phyloP scores from a whole-genome alignment of 2,113 vertebrate genomes.

The Bucco capensis region DNA sequence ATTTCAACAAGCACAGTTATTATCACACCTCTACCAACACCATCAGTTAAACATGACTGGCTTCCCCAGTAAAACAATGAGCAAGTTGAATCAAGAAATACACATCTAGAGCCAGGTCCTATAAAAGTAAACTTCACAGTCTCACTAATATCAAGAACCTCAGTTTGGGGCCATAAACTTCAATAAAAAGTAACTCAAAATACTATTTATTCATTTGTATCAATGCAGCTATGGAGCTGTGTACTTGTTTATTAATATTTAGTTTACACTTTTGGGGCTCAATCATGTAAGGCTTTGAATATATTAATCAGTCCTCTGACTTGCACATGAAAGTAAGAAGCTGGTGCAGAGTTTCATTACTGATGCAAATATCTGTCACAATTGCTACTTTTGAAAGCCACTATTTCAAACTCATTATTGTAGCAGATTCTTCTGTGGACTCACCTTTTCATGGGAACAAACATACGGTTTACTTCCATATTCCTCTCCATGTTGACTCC shows the following conservation, averaged over 20 bases:
- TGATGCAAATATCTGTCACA: background rate
- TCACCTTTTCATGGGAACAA: background rate
- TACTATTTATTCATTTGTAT: background rate
- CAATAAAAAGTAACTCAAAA: background rate
- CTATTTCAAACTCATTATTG: background rate
- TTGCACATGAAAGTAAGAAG: background rate
- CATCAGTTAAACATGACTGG: background rate
- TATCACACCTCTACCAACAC: background rate
- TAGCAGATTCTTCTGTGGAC: background rate
- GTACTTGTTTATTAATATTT: background rate
- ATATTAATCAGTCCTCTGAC: background rate
- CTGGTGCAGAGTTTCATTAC: background rate
- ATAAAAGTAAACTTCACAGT: background rate
- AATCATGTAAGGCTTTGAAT: background rate
- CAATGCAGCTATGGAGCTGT: background rate
- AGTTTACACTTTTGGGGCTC: background rate
- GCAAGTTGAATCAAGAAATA: background rate
- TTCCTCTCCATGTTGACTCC: constrained; percentile 27
- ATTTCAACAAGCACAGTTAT: background rate
- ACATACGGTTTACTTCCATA: constrained; percentile 47
- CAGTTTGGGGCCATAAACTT: background rate
- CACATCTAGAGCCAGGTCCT: background rate
- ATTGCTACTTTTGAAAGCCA: background rate
- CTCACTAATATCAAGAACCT: background rate
- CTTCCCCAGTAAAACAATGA: background rate